Evolutionary conservation across 2,888 invertebrate genomes (phyloP), one percentile per base, ranked within the genome.

Genomic region (Biston betularia): DNA sequence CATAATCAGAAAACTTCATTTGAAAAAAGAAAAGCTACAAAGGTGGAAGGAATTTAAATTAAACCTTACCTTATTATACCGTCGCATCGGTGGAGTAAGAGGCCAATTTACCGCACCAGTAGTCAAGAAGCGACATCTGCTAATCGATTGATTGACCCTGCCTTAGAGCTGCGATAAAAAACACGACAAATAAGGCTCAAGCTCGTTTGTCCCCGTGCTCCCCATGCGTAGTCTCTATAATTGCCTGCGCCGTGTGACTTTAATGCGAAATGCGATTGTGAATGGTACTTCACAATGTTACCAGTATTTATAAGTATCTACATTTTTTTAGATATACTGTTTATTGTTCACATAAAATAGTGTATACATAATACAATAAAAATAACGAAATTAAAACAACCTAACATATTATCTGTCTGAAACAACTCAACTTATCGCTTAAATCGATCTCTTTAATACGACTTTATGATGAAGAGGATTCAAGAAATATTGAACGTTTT

Each of bases 91-190:
- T 78, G 79, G 81, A 84, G 84, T 87, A 87, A 90, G 87, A 82
- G 86, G 79, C 83, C 92, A 92, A 93, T 93, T 92, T 92, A 87
- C 83, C 90, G 92, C 89, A 80, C 87, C 89, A 89, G 87, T 89
- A 90, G 90, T 85, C 91, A 89, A 88, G 89, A 84, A 81, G 87
- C 87, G 90, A 90, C 92, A 89, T 91, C 90, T 91, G 89, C 86
- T 91, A 91, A 93, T 92, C 92, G 92, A 92, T 92, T 90, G 92
- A 91, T 92, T 92, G 90, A 89, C 89, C 89, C 88, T 84, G 86
- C 88, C 87, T 89, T 87, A 80, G 75, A 78, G 79, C 73, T 70
- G 68, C 82, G 86, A 84, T 87, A 91, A 87, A 90, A 68, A 90
- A 73, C 70, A 69, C 71, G 66, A 70, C 71, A 67, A 89, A 84